These are phyloP conservation scores for Drosophila robusta DNA, from an alignment of 2,888 invertebrate species.

Conservation along the genomic window DNA sequence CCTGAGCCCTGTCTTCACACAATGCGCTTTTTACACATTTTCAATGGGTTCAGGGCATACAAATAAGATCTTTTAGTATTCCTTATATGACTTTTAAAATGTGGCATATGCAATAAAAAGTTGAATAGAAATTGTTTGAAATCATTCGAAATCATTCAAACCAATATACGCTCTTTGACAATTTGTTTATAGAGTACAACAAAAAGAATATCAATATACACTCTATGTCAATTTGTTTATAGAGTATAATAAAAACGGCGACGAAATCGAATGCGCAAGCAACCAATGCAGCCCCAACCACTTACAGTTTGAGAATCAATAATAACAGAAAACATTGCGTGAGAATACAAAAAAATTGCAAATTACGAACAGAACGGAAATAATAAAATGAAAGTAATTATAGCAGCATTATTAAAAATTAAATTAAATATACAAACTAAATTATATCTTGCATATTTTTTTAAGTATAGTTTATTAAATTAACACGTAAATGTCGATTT, in stretches of 20 bases:
- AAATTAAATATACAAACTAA: not conserved
- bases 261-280: slow-evolving; percentile 5
- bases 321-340: slow-evolving; percentile 45
- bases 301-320: slow-evolving; percentile 61
- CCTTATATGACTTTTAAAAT: no score
- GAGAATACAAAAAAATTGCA: not conserved
- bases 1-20: no score
- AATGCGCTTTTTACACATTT: no score
- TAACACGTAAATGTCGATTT: no score
- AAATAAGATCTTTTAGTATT: no score
- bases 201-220: not conserved
- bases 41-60: no score
- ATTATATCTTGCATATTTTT: not conserved
- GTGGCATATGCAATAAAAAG: no score
- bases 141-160: no score
- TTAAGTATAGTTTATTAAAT: no score
- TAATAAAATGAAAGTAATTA: not conserved
- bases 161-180: no score
- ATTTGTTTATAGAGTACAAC: not conserved
- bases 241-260: not conserved
- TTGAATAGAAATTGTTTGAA: no score
- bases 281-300: slow-evolving; percentile 24
- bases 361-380: not conserved
- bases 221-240: not conserved
- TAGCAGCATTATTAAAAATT: not conserved